These are phyloP conservation scores for Drepana falcataria DNA, from an alignment of 2,888 invertebrate species.

Conservation along the genomic window DNA sequence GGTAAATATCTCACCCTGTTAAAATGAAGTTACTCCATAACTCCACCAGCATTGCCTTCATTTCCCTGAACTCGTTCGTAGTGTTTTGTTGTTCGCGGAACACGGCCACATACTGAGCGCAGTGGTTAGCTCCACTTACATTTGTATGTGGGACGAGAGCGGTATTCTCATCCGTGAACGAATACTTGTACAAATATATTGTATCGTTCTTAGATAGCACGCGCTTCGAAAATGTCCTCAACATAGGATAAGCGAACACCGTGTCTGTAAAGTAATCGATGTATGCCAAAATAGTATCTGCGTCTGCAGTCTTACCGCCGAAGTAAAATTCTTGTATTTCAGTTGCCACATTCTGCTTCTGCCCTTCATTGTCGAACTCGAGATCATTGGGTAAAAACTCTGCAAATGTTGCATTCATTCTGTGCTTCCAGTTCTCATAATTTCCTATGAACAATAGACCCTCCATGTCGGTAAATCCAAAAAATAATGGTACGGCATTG, in stretches of 20 bases:
- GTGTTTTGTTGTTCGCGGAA: slow-evolving; percentile 11
- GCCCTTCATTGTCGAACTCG: slow-evolving; percentile 25
- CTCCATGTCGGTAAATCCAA: slow-evolving; percentile 39
- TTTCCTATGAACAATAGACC: slow-evolving; percentile 20
- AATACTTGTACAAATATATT: slow-evolving; percentile 43
- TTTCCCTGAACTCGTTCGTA: slow-evolving; percentile 17
- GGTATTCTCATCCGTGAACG: slow-evolving; percentile 29
- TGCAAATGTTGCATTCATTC: slow-evolving; percentile 37
- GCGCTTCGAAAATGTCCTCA: slow-evolving; percentile 29
- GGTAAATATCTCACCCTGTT: slow-evolving; percentile 27
- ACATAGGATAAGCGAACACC: slow-evolving; percentile 29
- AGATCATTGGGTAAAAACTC: slow-evolving; percentile 40
- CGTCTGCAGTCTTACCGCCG: slow-evolving; percentile 24
- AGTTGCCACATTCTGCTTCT: slow-evolving; percentile 24
- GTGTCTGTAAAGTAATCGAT: slow-evolving; percentile 48
- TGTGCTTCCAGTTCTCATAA: slow-evolving; percentile 22
- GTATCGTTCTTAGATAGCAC: slow-evolving; percentile 25
- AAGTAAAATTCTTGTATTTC: slow-evolving; percentile 41
- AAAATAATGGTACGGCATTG: slow-evolving; percentile 22
- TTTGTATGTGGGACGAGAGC: slow-evolving; percentile 25
- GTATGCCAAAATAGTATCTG: slow-evolving; percentile 17
- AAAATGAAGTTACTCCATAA: slow-evolving; percentile 28
- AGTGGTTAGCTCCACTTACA: slow-evolving; percentile 35
- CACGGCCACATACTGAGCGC: slow-evolving; percentile 26
- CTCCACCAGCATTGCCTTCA: slow-evolving; percentile 20